Base-by-base conservation (phyloP, 2,797 vertebrate genomes). In the Sciaenops ocellatus region DNA sequence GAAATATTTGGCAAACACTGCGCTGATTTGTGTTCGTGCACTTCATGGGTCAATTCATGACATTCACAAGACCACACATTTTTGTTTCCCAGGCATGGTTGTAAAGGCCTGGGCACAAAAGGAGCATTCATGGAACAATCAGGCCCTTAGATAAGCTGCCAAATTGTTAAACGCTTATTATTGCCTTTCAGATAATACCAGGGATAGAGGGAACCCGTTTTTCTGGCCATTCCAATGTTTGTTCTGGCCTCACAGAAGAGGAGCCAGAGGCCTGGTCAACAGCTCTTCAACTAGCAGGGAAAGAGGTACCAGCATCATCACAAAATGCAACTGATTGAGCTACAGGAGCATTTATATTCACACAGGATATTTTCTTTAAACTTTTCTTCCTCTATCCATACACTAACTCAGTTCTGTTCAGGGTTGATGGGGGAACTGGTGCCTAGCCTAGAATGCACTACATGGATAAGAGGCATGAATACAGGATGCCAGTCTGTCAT, bases 161-260 rank as follows among this genome's bases (percentile, higher is more conserved):
- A 92, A 85, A 79, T 80, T 74, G 69, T 82, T 90, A 81, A 94
- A 89, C 1, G 20, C 85, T 84, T 89, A 47, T 89, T 89, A 85
- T 84, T 91, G 78, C 34, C 65, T 93, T 94, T 87, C 91, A 96
- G 95, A 92, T 84, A 88, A 93, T 84, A 75, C 84, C 62, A 28
- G 76, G 78, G 42, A 84, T 72, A 76, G 82, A 50, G 73, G 87
- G 65, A 84, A 86, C 83, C 44, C 30, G 16, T 48, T 88, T 81
- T 79, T 89, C 50, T 85, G 93, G 90, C 90, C 88, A 56, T 85
- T 94, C 57, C 91, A 71, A 68, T 91, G 91, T 87, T 92, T 93
- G 67, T 85, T 84, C 60, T 86, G 85, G 80, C 54, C 76, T 74
- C 80, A 67, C 22, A 84, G 89, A 76, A 80, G 92, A 86, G 76